Percentiles rank a stretch among this genome's conserved stretches.
Conservation (phyloP, 1,140 invertebrate genomes). For the Drosophila murphyi region DNA sequence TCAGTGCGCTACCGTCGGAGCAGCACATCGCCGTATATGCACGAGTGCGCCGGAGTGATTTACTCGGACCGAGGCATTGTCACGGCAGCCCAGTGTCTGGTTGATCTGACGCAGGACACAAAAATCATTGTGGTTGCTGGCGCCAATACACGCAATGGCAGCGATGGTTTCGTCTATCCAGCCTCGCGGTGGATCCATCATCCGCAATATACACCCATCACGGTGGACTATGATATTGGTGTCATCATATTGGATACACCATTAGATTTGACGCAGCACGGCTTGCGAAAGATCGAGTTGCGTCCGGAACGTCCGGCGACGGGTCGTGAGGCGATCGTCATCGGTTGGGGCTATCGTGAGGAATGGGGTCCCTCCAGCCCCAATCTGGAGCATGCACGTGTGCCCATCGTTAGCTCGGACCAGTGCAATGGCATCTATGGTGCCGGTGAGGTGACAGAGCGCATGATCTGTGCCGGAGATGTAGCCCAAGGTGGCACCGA, state of each 20-base stretch:
- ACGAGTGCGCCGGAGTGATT: conserved; percentile 73
- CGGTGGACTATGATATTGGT: conserved; percentile 87
- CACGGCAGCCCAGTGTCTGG: conserved; percentile 71
- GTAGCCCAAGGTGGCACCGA: conserved; percentile 86
- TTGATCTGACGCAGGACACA: conserved; percentile 28
- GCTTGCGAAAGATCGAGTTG: conserved; percentile 50
- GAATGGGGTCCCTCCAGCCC: conserved; percentile 85
- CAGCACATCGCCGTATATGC: conserved; percentile 44
- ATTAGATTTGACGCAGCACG: conserved; percentile 54
- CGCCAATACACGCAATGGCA: conserved; percentile 67
- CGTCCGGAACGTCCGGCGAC: conserved; percentile 56
- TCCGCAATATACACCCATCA: conserved; percentile 81
- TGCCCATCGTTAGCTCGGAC: conserved; percentile 80
- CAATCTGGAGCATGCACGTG: conserved; percentile 84
- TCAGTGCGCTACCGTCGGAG: conserved; percentile 62
- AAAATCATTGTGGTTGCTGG: conserved; percentile 63
- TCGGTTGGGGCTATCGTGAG: conserved; percentile 86
- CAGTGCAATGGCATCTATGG: conserved; percentile 65
- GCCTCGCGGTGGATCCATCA: conserved; percentile 85
- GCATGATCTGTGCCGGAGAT: conserved; percentile 88
- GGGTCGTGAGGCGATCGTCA: conserved; percentile 84
- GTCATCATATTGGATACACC: conserved; percentile 82
- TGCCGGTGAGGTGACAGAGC: conserved; percentile 81
- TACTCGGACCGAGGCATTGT: conserved; percentile 54
- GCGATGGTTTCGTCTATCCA: conserved; percentile 79